Evolutionary conservation across 2,888 invertebrate species (phyloP).

Genomic region (Patella caerulea): DNA sequence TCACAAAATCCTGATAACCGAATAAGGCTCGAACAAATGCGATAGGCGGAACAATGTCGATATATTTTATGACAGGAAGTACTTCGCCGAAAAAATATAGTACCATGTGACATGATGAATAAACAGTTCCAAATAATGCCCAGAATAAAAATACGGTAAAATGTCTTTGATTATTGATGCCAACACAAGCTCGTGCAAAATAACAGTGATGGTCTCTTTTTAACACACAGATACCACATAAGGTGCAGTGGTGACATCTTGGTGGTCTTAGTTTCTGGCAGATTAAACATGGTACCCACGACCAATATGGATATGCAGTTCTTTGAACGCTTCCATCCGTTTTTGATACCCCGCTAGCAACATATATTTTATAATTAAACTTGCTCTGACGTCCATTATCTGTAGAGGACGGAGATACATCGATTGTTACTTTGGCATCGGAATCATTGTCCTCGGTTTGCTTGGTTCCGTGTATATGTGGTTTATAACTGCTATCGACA

Average conservation of each 20-base stretch:
- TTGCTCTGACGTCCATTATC: slow-evolving; percentile 6
- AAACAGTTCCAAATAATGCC: slow-evolving; percentile 47
- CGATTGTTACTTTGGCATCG: slow-evolving; percentile 9
- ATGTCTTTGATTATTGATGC: slow-evolving; percentile 61
- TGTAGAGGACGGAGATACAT: slow-evolving; percentile 24
- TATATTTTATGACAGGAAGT: slow-evolving; percentile 26
- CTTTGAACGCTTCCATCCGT: slow-evolving; percentile 30
- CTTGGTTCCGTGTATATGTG: slow-evolving; percentile 41
- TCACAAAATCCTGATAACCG: slow-evolving; percentile 39
- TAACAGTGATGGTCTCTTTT: slow-evolving; percentile 69
- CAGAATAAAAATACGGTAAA: slow-evolving; percentile 65
- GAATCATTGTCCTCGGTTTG: slow-evolving; percentile 13
- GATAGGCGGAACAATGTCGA: slow-evolving; percentile 53
- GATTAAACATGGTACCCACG: slow-evolving; percentile 63
- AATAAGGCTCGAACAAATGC: slow-evolving; percentile 44
- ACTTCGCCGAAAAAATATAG: slow-evolving; percentile 37
- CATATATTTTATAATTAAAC: slow-evolving; percentile 24
- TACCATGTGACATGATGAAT: slow-evolving; percentile 41
- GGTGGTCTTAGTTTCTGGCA: slow-evolving; percentile 63
- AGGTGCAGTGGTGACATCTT: slow-evolving; percentile 63
- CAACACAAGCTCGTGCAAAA: slow-evolving; percentile 63
- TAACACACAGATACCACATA: slow-evolving; percentile 62
- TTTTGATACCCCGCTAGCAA: slow-evolving; percentile 24
- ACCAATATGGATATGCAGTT: slow-evolving; percentile 62
- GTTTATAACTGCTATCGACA: slow-evolving; percentile 46